phyloP scores from a whole-genome alignment of 2,888 invertebrate species.

The Erynnis tages region DNA sequence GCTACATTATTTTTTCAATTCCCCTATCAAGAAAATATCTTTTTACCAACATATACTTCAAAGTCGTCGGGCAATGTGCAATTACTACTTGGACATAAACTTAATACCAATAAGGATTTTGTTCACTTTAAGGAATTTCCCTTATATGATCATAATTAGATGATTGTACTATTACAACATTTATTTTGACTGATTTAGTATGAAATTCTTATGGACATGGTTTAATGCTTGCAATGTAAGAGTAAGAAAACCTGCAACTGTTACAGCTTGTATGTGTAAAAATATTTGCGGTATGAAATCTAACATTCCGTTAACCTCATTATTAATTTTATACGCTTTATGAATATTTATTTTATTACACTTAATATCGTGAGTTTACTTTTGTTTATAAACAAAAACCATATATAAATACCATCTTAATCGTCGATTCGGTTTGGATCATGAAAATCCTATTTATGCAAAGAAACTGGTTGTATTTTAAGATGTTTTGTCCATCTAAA shows the following conservation, averaged over 20 bases:
- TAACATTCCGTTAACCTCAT: neutral
- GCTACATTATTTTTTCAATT: neutral
- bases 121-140: constrained; percentile 11
- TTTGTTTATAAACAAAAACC: no score
- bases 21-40: no score
- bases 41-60: neutral
- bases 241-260: neutral
- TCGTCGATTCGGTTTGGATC: no score
- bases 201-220: constrained; percentile 5
- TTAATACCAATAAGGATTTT: constrained; percentile 13
- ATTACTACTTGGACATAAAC: constrained; percentile 12
- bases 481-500: no score
- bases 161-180: constrained; percentile 19
- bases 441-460: no score
- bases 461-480: no score
- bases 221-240: neutral
- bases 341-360: neutral
- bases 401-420: no score
- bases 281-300: neutral
- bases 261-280: neutral
- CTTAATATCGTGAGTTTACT: no score
- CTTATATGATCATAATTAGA: constrained; percentile 24
- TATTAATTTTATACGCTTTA: no score
- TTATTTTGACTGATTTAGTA: constrained; percentile 1
- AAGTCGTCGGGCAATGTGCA: neutral